Evolutionary conservation across 2,888 invertebrate species (phyloP).

Genomic region (Parasteatoda lunata): DNA sequence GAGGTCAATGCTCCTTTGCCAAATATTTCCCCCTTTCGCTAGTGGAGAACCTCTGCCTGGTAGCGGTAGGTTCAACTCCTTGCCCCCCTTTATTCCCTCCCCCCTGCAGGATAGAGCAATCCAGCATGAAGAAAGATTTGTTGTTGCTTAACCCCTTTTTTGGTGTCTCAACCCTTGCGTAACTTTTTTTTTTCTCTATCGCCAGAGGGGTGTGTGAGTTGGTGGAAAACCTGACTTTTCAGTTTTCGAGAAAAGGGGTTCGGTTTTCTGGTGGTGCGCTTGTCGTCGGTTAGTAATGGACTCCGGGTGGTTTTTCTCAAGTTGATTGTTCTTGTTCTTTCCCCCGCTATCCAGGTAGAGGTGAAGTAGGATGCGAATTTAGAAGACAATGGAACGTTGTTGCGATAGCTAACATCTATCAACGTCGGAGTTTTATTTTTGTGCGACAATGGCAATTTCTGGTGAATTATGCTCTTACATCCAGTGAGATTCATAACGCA

Average conservation of each 20-base stretch:
- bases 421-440: no score
- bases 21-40: conserved; percentile 21
- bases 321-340: neutral
- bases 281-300: neutral
- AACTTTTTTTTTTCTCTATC: conserved; percentile 5
- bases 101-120: neutral
- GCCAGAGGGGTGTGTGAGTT: neutral
- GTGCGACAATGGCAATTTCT: no score
- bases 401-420: neutral
- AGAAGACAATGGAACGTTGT: neutral
- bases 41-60: neutral
- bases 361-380: neutral
- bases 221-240: neutral
- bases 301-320: neutral
- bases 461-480: no score
- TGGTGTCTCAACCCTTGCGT: conserved; percentile 10
- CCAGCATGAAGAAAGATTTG: neutral
- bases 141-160: conserved; percentile 1
- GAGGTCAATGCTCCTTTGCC: conserved; percentile 24
- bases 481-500: no score
- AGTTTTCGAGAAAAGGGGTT: neutral
- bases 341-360: neutral
- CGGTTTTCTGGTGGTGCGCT: neutral
- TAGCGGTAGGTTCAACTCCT: neutral
- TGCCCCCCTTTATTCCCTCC: neutral